Conservation (phyloP, 2,113 vertebrate genomes). For the Isichthys henryi region DNA sequence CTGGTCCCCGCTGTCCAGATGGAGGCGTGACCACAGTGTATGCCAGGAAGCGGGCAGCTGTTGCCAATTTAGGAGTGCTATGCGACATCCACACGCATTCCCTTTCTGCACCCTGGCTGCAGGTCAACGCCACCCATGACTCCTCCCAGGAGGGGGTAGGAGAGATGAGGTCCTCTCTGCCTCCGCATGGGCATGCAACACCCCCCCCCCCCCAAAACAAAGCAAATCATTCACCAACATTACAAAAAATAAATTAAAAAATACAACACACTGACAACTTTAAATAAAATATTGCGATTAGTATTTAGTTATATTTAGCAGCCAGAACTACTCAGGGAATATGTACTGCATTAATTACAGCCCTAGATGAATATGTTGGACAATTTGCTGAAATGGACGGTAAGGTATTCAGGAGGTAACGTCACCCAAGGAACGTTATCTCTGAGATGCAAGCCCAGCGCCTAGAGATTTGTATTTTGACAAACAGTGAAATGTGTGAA, state of each 20-base stretch:
- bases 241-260: not conserved
- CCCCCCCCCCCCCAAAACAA: not conserved
- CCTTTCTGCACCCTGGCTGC: not conserved
- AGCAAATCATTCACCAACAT: not conserved
- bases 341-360: not conserved
- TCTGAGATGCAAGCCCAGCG: not conserved
- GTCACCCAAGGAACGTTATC: not conserved
- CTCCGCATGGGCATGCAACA: not conserved
- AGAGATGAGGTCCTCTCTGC: not conserved
- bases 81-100: not conserved
- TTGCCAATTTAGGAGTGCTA: not conserved
- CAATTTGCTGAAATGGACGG: not conserved
- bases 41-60: not conserved
- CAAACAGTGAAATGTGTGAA: constrained; percentile 7
- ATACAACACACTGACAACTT: not conserved
- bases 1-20: not conserved
- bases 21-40: not conserved
- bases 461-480: not conserved
- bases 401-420: not conserved
- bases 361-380: not conserved
- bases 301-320: not conserved
- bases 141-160: not conserved
- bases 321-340: not conserved
- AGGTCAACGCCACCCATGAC: not conserved
- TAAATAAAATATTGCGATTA: constrained; percentile 2